phyloP scores from a whole-genome alignment of 2,113 vertebrate genomes.

The Periophthalmus modestus region DNA sequence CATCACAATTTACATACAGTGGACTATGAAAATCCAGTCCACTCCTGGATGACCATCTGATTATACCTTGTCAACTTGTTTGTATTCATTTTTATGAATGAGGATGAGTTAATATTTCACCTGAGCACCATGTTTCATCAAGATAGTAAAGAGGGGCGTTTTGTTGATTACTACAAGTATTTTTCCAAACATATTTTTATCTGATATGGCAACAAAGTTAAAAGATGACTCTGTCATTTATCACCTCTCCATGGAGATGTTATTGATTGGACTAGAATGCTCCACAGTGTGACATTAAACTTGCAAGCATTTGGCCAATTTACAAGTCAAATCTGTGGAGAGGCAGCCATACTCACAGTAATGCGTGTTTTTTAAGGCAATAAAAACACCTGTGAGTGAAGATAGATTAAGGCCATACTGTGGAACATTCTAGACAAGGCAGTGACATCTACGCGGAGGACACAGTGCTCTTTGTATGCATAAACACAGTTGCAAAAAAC shows the following conservation, averaged over 20 bases:
- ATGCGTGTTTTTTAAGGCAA: too few relatives aligned
- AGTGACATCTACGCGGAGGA: too few relatives aligned
- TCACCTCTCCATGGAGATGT: not conserved
- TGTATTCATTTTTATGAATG: not conserved
- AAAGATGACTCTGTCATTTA: not conserved
- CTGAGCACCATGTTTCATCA: not conserved
- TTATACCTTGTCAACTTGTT: not conserved
- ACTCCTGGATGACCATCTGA: not conserved
- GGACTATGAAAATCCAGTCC: not conserved
- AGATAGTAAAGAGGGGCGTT: not conserved
- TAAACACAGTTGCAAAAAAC: too few relatives aligned
- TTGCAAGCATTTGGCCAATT: too few relatives aligned
- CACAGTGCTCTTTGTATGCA: too few relatives aligned
- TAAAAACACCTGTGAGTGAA: too few relatives aligned
- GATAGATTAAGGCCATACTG: too few relatives aligned
- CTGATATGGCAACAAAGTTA: not conserved
- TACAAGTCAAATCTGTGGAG: too few relatives aligned
- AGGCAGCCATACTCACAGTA: too few relatives aligned
- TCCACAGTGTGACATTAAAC: too few relatives aligned
- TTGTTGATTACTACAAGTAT: not conserved
- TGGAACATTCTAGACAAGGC: too few relatives aligned
- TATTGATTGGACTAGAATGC: too few relatives aligned
- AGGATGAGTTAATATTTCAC: not conserved
- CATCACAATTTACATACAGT: not conserved
- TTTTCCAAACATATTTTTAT: not conserved